Conservation (phyloP, 2,113 vertebrate species). For the Bucco capensis region DNA sequence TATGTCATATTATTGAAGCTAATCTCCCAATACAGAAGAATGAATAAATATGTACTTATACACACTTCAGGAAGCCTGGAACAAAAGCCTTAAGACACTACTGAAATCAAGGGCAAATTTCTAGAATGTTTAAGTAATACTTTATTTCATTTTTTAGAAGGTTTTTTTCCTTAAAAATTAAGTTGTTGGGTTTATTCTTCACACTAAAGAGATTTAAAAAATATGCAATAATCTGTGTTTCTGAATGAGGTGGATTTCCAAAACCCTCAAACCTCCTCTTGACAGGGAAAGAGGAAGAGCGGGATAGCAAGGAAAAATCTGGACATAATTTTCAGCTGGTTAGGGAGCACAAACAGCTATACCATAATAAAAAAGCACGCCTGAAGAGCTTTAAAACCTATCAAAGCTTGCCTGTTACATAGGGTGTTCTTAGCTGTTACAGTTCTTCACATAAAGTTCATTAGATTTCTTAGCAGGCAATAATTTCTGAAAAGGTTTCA, state of each 20-base stretch:
- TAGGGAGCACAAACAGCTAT: neutral
- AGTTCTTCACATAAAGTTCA: neutral
- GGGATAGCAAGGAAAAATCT: neutral
- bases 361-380: neutral
- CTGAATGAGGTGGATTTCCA: neutral
- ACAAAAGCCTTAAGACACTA: neutral
- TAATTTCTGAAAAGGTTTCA: conserved; percentile 25
- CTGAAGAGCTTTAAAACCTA: conserved; percentile 22
- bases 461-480: conserved; percentile 16
- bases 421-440: neutral
- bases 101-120: neutral
- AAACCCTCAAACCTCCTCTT: neutral
- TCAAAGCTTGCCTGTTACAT: neutral
- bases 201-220: neutral
- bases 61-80: neutral
- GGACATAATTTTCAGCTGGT: neutral
- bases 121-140: neutral
- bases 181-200: neutral
- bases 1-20: neutral
- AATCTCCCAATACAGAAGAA: neutral
- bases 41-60: neutral
- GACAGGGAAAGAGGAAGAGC: neutral
- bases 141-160: no score
- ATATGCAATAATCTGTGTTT: neutral
- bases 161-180: no score